Evolutionary conservation across 2,888 invertebrate genomes (phyloP), one percentile per base, ranked within the genome.

Genomic region (Amblyjoppa proteus): DNA sequence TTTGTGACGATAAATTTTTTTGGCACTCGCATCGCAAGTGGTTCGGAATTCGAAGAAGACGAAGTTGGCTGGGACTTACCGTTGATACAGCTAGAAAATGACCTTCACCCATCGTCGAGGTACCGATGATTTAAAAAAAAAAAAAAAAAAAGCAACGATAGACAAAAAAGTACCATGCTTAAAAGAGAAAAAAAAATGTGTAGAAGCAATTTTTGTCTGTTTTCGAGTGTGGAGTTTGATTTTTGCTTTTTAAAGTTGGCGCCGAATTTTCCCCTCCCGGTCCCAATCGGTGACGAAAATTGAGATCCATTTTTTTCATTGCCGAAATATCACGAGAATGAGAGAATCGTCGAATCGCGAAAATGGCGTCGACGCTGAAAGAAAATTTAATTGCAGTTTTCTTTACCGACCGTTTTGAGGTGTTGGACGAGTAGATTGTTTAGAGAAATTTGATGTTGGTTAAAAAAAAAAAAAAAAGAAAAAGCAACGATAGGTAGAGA

Each of bases 31-130:
- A 93, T 91, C 93, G 93, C 86, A 93, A 94, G 94, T 94, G 94
- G 94, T 93, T 93, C 94, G 93, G 94, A 95, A 90, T 95, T 93
- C 91, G 93, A 95, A 92, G 94, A 94, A 90, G 95, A 95, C 87
- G 94, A 95, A 90, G 95, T 94, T 91, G 95, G 95, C 84, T 96
- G 96, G 96, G 96, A 96, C 93, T 94, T 95, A 92, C 96, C 96
- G 91, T 91, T 94, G 92, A 94, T 92, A 93, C 94, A 92, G 91
- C 93, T 94, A 90, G 94, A 94, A 93, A 94, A 94, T 93, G 93
- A 94, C 92, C 93, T 93, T 89, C 94, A 93, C 56, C 94, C 93
- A 89, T 89, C 90, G 86, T 87, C 92, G 93, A 93, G 93, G 94
- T 94, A 93, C 79, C 69, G 13, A 38, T 51, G 9, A 64, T 31